Conservation (phyloP, 2,888 invertebrate species). For the Troilus luridus region DNA sequence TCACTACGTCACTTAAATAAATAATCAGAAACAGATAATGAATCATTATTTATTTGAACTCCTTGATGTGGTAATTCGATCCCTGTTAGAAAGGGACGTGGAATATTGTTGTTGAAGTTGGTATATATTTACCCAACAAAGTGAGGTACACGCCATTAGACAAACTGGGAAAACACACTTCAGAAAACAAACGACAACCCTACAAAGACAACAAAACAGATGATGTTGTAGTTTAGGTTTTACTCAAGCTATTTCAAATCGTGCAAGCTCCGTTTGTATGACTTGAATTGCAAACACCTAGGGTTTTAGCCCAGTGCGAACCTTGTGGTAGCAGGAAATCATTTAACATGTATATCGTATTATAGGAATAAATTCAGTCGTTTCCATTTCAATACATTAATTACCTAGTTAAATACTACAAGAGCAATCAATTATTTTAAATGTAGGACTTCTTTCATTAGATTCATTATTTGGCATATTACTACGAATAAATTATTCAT, state of each 20-base stretch:
- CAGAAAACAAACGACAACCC: conserved; percentile 35
- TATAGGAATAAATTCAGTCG: too few species aligned
- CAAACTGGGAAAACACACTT: conserved; percentile 22
- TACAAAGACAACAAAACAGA: conserved; percentile 10
- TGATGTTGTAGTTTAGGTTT: neutral
- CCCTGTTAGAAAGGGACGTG: neutral
- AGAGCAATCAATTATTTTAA: too few species aligned
- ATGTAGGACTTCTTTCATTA: too few species aligned
- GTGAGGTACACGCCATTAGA: conserved; percentile 38
- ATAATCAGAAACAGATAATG: neutral
- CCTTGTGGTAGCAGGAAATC: neutral
- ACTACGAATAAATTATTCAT: too few species aligned
- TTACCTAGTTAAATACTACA: too few species aligned
- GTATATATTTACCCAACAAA: conserved; percentile 22
- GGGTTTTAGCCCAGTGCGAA: neutral
- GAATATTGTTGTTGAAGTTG: conserved; percentile 1
- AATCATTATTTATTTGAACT: neutral
- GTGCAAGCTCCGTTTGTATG: conserved; percentile 19
- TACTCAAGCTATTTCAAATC: conserved; percentile 19
- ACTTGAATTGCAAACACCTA: neutral
- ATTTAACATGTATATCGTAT: too few species aligned
- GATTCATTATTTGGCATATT: too few species aligned
- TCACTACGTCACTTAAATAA: neutral
- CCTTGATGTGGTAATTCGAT: neutral
- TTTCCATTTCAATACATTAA: too few species aligned